A percentile compares a stretch with the other conserved stretches of the same genome.
phyloP scores from a whole-genome alignment of 2,113 vertebrate species.

The Arothron firmamentum region DNA sequence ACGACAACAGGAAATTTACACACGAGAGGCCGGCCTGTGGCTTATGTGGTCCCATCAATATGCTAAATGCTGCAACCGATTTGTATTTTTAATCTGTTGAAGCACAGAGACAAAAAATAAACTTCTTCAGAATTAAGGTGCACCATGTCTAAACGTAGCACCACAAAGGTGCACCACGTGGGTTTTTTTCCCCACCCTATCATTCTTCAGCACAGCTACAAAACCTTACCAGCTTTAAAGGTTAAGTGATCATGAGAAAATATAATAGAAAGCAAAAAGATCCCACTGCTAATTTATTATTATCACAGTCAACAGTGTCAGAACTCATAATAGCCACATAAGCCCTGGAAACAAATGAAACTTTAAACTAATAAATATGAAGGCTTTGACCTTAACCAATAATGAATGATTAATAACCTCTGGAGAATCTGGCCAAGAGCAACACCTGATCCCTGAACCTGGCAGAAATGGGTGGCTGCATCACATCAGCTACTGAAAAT shows the following conservation, averaged over 20 bases:
- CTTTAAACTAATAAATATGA: conserved; percentile 43
- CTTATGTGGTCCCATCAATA: too few species aligned
- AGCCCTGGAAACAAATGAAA: conserved; percentile 41
- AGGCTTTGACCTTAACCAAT: conserved; percentile 31
- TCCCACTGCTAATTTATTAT: conserved; percentile 34
- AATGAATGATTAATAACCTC: conserved; percentile 49
- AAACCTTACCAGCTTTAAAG: conserved; percentile 6
- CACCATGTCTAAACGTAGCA: neutral
- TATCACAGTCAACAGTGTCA: conserved; percentile 27
- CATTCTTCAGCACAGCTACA: neutral
- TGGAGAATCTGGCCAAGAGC: conserved; percentile 23
- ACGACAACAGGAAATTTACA: too few species aligned
- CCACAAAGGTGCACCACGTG: too few species aligned
- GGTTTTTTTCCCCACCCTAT: too few species aligned
- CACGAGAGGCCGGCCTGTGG: too few species aligned
- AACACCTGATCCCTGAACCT: conserved; percentile 11
- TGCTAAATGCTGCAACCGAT: too few species aligned
- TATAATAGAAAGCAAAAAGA: conserved; percentile 41
- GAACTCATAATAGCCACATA: conserved; percentile 44
- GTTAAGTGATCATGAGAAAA: conserved; percentile 15
- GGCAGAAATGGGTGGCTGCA: neutral
- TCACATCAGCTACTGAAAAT: conserved; percentile 8
- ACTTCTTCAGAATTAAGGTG: neutral
- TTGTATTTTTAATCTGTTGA: too few species aligned
- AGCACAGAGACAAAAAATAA: too few species aligned